Evolutionary conservation across 2,113 vertebrate genomes (phyloP).

Genomic region (Reinhardtius hippoglossoides): DNA sequence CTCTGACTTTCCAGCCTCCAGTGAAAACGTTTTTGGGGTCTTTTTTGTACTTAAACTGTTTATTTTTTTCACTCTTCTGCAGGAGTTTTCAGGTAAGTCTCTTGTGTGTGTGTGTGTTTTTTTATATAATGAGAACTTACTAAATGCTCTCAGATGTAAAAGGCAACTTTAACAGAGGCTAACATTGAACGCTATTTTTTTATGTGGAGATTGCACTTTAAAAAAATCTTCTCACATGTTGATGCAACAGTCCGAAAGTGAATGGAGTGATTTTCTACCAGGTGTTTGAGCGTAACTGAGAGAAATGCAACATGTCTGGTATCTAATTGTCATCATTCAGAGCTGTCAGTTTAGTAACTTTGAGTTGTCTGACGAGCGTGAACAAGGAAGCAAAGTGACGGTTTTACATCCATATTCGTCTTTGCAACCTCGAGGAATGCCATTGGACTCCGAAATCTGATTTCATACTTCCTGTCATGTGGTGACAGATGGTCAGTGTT

Average conservation of each 20-base stretch:
- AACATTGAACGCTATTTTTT: neutral
- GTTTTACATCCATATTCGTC: neutral
- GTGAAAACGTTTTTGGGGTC: constrained; percentile 9
- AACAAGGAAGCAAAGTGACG: constrained; percentile 3
- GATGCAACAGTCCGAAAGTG: neutral
- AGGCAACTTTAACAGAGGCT: constrained; percentile 1
- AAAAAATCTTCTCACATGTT: neutral
- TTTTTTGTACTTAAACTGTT: constrained; percentile 15
- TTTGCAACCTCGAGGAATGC: neutral
- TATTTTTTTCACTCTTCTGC: constrained; percentile 18
- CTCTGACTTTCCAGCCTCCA: constrained; percentile 26
- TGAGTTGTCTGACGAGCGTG: neutral
- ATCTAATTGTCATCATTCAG: constrained; percentile 12
- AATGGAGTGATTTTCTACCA: neutral
- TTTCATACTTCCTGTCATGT: constrained; percentile 19
- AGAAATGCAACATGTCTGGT: neutral
- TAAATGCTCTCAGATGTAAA: constrained; percentile 45
- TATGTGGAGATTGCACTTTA: neutral
- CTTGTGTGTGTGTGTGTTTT: constrained; percentile 24
- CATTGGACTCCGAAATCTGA: neutral
- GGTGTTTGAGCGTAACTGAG: neutral
- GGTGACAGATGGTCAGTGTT: constrained; percentile 22
- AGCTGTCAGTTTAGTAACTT: neutral
- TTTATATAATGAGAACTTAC: constrained; percentile 14
- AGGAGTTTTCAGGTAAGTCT: constrained; percentile 77